Conservation (phyloP, 2,888 invertebrate species). For the Quadroppia sp. region DNA sequence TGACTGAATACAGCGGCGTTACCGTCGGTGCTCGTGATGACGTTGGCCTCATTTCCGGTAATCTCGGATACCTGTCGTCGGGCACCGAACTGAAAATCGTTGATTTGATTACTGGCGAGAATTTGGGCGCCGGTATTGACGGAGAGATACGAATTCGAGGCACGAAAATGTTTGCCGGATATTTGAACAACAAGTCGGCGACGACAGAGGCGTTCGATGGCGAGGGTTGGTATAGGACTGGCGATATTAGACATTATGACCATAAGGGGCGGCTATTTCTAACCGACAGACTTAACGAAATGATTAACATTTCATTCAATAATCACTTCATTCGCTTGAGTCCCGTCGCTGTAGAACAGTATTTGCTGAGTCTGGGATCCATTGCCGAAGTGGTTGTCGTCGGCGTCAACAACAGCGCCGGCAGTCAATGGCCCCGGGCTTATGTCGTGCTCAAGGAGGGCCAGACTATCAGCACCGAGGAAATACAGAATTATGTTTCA, state of each 20-base stretch:
- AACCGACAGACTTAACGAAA: not conserved
- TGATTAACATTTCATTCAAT: not conserved
- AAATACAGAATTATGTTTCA: not conserved
- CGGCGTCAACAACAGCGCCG: not conserved
- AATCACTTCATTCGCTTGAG: not conserved
- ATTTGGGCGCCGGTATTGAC: slow-evolving; percentile 62
- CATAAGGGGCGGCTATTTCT: not conserved
- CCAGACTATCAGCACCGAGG: slow-evolving; percentile 3
- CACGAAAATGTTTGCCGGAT: slow-evolving; percentile 58
- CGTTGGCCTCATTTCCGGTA: not conserved
- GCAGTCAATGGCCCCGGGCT: slow-evolving; percentile 27
- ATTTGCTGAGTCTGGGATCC: slow-evolving; percentile 8
- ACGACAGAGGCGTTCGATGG: not conserved
- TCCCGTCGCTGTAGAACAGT: slow-evolving; percentile 26
- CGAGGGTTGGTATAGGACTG: not conserved
- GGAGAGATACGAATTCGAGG: slow-evolving; percentile 84
- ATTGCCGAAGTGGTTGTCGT: slow-evolving; percentile 37
- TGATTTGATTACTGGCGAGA: slow-evolving; percentile 56
- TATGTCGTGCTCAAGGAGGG: slow-evolving; percentile 6
- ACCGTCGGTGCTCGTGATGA: not conserved
- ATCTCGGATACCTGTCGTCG: not conserved
- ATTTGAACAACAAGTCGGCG: slow-evolving; percentile 52
- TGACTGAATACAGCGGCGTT: not conserved
- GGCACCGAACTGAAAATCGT: slow-evolving; percentile 29
- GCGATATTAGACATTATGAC: not conserved